Evolutionary conservation across 2,888 invertebrate species (phyloP), one percentile per base, ranked within the genome.

Genomic region (Melanophora roralis): DNA sequence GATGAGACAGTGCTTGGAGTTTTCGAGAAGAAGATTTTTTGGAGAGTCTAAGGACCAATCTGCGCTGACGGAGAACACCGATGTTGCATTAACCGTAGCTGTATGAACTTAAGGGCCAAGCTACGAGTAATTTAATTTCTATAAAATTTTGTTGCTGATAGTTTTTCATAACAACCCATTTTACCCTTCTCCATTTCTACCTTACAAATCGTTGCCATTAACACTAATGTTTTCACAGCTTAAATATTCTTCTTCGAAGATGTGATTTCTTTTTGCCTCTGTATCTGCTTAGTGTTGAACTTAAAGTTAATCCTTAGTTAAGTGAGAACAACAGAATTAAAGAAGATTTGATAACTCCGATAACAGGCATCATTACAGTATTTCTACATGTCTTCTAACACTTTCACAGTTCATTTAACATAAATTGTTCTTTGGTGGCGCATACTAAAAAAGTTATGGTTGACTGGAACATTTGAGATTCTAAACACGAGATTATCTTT

Each of bases 301-400:
- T 60, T 57, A 27, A 21, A 68, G 7, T 49, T 68, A 76, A 80
- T 73, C 68, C 68, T 73, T 73, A 53, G 47, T 16, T 11, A 45
- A 14, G n/a, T 53, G 32, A 27, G 6, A 47, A 65, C 53, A 38
- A 21, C 53, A 55, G 43, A 47, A 62, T 16, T 71, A 6, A 47
- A 65, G 49, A 16, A 59, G 80, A 80, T 80, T 76, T 76, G 76
- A 67, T 76, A 51, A 53, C 27, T 38, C 21, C 12, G 80, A 80
- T 76, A 80, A 76, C 57, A 53, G 59, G 43, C 62, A 62, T 76
- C 80, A 80, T 80, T 80, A 76, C 72, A 80, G 72, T 76, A 68
- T 72, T 64, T 72, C 65, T 64, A 64, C 62, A 68, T 80, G 72
- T 76, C 45, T 27, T 55, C 76, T 68, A 80, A 80, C 80, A 72